Base-by-base conservation (phyloP, 2,888 invertebrate genomes). In the Cryptus armator region DNA sequence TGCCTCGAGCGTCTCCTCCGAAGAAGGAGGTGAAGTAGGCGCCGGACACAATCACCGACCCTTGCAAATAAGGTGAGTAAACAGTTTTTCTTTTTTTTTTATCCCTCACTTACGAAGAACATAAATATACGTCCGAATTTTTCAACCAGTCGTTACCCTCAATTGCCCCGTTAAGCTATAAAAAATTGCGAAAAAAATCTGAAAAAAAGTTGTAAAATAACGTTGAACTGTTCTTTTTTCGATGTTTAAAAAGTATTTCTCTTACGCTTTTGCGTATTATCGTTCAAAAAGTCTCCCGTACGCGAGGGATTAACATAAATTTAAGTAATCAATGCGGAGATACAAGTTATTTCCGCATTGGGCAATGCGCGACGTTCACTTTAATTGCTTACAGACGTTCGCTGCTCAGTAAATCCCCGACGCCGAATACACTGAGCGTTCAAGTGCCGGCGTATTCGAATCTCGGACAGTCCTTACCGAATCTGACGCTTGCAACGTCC, bases 401-500 rank as follows among this genome's bases (percentile, higher is more conserved):
- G 74, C 86, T 93, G 80, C 89, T 93, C 88, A 92, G 90, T 86
- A 94, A 94, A 90, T 94, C 94, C 78, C 94, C 94, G 87, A 96
- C 96, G 48, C 96, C 96, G 44, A 97, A 97, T 92, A 97, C 97
- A 0, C 94, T 98, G 86, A 96, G 96, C 68, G 97, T 98, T 82
- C 96, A 97, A 91, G 96, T 97, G 4, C 94, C 95, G 37, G 94
- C 94, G 83, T 94, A 95, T 92, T 95, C 95, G 90, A 95, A 95
- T 79, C 94, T 97, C 72, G 97, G 97, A 44, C 97, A 97, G 93
- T 97, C 97, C 91, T 94, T 98, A 90, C 98, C 98, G 2, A 97
- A 98, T 92, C 94, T 98, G 77, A 95, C 95, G 24, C 88, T 93
- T 64, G 93, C 94, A 9, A 93, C 94, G 16, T 93, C 94, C 59